phyloP scores from a whole-genome alignment of 1,140 invertebrate species.

The Cherax destructor region DNA sequence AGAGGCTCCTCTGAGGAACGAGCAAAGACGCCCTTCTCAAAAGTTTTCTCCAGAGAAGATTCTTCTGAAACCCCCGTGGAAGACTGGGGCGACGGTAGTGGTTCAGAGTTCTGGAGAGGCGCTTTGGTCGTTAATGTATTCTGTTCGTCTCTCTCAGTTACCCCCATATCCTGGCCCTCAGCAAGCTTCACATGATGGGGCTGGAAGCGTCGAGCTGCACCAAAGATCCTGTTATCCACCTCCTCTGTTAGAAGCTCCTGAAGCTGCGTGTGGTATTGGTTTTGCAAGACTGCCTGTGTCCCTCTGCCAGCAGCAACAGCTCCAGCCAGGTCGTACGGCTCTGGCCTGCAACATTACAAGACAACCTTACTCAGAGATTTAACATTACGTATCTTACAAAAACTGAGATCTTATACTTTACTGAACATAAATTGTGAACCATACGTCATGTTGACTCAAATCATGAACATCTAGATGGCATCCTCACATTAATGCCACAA shows the following conservation, averaged over 20 bases:
- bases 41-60: background rate
- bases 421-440: too few species aligned
- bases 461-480: too few species aligned
- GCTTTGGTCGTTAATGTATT: background rate
- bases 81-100: background rate
- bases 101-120: background rate
- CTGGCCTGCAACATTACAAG: constrained; percentile 36
- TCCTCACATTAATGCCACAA: too few species aligned
- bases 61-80: background rate
- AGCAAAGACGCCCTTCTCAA: background rate
- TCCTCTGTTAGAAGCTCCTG: constrained; percentile 58
- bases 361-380: too few species aligned
- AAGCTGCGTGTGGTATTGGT: constrained; percentile 43
- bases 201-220: constrained; percentile 33
- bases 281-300: constrained; percentile 4
- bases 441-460: too few species aligned
- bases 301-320: constrained; percentile 26
- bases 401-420: too few species aligned
- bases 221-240: constrained; percentile 54
- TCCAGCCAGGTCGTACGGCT: constrained; percentile 52
- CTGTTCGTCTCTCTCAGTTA: background rate
- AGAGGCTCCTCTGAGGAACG: background rate
- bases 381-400: too few species aligned
- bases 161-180: background rate
- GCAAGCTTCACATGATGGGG: constrained; percentile 28